Evolutionary conservation across 2,797 vertebrate genomes (phyloP).

Genomic region (Erpetoichthys calabaricus): DNA sequence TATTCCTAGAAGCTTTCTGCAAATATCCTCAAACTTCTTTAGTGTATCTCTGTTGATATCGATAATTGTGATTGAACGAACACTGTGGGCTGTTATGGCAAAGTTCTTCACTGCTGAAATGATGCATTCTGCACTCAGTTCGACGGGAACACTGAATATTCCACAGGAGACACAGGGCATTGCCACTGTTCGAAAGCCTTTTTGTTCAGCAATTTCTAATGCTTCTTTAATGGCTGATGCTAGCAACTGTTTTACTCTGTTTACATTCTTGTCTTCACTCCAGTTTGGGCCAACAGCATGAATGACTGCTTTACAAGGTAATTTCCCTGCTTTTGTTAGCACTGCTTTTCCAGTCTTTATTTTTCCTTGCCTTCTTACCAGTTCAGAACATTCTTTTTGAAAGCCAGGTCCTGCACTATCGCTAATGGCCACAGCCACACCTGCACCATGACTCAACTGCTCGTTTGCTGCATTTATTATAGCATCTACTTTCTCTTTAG

Average conservation of each 20-base stretch:
- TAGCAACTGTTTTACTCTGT: constrained; percentile 15
- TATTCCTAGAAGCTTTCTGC: background rate
- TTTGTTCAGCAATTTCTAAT: constrained; percentile 23
- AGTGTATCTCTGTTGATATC: background rate
- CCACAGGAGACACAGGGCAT: constrained; percentile 33
- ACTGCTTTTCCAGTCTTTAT: constrained; percentile 21
- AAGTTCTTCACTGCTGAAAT: background rate
- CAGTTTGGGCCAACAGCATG: constrained; percentile 39
- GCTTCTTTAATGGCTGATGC: constrained; percentile 15
- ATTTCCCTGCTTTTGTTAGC: constrained; percentile 27
- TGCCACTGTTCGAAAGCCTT: constrained; percentile 24
- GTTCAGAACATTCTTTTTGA: constrained; percentile 24
- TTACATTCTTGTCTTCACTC: constrained; percentile 15
- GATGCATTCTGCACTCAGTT: background rate
- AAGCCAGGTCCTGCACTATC: constrained; percentile 32
- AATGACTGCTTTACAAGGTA: constrained; percentile 33
- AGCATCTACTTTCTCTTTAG: constrained; percentile 30
- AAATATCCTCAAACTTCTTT: background rate
- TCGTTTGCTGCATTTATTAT: constrained; percentile 42
- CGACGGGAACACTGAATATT: background rate
- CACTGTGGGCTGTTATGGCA: background rate
- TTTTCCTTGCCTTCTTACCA: constrained; percentile 21
- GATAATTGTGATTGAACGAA: background rate
- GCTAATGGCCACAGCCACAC: constrained; percentile 35
- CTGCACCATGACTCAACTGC: constrained; percentile 24